phyloP scores from a whole-genome alignment of 2,113 vertebrate species.

The Delphinapterus leucas region DNA sequence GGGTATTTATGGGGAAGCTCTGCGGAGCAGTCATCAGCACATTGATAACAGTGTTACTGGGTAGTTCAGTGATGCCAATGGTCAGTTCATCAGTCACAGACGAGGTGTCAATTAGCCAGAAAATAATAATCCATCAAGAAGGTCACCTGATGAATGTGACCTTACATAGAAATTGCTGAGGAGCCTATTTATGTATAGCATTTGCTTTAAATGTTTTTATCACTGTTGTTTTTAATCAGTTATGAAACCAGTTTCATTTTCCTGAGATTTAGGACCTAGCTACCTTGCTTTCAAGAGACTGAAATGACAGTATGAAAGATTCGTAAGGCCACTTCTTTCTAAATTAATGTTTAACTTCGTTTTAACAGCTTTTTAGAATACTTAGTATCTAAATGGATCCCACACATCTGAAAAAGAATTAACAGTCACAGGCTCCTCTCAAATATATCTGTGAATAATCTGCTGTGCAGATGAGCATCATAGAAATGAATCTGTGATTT shows the following conservation, averaged over 20 bases:
- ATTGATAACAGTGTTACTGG: not conserved
- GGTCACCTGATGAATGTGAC: not conserved
- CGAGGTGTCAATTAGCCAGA: not conserved
- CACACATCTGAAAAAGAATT: not conserved
- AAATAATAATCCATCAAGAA: not conserved
- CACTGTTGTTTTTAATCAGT: not conserved
- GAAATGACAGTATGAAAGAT: not conserved
- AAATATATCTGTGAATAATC: not conserved
- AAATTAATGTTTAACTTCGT: not conserved
- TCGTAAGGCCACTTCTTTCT: not conserved
- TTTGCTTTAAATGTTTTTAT: not conserved
- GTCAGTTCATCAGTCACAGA: not conserved
- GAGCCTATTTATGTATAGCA: not conserved
- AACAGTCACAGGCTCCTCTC: not conserved
- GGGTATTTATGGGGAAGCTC: not conserved
- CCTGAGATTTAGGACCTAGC: not conserved
- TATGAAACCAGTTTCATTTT: not conserved
- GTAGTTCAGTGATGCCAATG: not conserved
- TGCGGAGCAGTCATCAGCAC: not conserved
- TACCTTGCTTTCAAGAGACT: not conserved
- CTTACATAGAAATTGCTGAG: not conserved
- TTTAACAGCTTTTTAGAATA: conserved; percentile 2
- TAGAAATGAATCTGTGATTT: not conserved
- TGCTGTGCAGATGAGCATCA: not conserved
- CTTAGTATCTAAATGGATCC: not conserved